These are phyloP conservation scores for Neotoxoptera formosana DNA, from an alignment of 1,140 invertebrate species.

Conservation along the genomic window DNA sequence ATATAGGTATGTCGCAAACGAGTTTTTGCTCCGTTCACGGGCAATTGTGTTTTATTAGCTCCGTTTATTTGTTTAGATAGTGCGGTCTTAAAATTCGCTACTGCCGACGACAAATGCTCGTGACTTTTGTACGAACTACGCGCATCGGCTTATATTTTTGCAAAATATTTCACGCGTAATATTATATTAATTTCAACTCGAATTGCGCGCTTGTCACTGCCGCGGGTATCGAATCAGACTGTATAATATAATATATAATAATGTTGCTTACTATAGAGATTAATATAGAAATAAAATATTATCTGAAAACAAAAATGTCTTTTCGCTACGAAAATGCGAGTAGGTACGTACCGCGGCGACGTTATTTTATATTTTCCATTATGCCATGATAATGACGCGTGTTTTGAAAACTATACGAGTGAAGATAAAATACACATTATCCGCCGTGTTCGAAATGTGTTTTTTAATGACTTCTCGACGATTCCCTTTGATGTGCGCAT, in stretches of 20 bases:
- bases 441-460: not conserved
- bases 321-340: not conserved
- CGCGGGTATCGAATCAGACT: not conserved
- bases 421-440: not conserved
- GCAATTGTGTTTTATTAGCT: not conserved
- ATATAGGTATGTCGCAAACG: not conserved
- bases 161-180: not conserved
- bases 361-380: not conserved
- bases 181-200: not conserved
- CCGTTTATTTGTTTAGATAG: not conserved
- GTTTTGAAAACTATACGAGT: not conserved
- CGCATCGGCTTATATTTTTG: not conserved
- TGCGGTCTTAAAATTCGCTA: not conserved
- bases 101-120: not conserved
- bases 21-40: not conserved
- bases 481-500: not conserved
- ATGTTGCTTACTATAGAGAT: not conserved
- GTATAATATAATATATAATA: too few species aligned
- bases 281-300: not conserved
- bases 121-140: not conserved
- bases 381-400: not conserved
- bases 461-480: not conserved
- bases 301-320: not conserved
- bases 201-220: not conserved
- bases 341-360: not conserved